Evolutionary conservation across 2,113 vertebrate genomes (phyloP), one percentile per base, ranked within the genome.

Genomic region (Chaenogobius annularis): DNA sequence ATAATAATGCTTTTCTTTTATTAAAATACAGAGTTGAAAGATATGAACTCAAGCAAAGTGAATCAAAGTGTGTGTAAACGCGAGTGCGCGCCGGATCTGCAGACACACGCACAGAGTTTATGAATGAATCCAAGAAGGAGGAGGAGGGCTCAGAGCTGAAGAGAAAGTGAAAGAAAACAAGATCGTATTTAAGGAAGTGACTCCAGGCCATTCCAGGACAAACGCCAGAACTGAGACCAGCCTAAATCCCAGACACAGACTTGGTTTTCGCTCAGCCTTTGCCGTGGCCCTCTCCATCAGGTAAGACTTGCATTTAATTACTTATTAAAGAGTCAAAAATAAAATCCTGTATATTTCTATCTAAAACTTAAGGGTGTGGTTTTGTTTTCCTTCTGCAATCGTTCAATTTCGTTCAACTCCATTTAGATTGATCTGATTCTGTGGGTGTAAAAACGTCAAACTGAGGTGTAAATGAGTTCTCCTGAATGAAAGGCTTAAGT

Each of bases 141-240:
- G 2, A 2, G 26, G 23, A 35, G 58, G 58, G 17, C 6, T 17
- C 13, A 8, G 13, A 9, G 14, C 14, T 35, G 58, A 61, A 61
- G 58, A 35, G 58, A 61, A 61, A 61, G 58, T 61, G 58, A 61
- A 61, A 61, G 11, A 35, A 35, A 35, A 35, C 1, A 35, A 3
- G 58, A 17, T 7, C 58, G 58, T 35, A 31, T 61, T 35, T 31
- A 61, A 61, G 58, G 58, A 61, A 61, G 58, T 61, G 26, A 61
- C 12, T 35, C 58, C 23, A 10, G 26, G 58, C 26, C 15, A 61
- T 31, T 15, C 13, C 58, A 61, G 23, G 58, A 31, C 58, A 61
- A 19, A 14, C 35, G 13, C 12, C 23, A 17, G 14, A 14, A 35
- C 23, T 10, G 23, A 35, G 26, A 61, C 26, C 26, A 35, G 56